Percentiles rank a stretch among this genome's conserved stretches.
phyloP scores from a whole-genome alignment of 2,888 invertebrate species.

The Scaptomyza caliginosa region DNA sequence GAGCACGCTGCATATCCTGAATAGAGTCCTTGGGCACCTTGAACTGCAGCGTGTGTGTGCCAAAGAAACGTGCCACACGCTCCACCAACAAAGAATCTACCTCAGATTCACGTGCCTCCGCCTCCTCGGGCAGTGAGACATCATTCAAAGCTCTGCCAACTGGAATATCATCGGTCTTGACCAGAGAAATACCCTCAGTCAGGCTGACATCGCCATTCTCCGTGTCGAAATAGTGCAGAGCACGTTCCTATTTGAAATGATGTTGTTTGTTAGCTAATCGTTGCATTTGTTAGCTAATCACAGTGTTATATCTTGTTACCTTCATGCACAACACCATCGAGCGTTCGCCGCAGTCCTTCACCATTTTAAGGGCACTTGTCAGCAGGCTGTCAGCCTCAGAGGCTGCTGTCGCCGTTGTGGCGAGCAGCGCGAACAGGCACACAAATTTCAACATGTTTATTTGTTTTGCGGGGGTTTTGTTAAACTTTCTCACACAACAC shows the following conservation, averaged over 20 bases:
- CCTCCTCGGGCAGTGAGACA: conserved; percentile 89
- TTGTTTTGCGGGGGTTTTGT: not conserved
- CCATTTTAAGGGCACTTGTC: conserved; percentile 88
- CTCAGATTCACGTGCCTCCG: conserved; percentile 89
- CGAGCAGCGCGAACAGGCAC: conserved; percentile 84
- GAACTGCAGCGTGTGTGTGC: conserved; percentile 91
- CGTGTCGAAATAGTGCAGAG: conserved; percentile 88
- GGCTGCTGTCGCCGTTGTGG: conserved; percentile 84
- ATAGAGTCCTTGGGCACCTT: conserved; percentile 91
- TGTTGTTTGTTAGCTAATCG: not conserved
- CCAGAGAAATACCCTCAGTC: conserved; percentile 87
- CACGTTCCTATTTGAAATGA: conserved; percentile 86
- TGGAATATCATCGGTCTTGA: conserved; percentile 86
- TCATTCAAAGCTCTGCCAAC: conserved; percentile 86
- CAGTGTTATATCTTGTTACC: conserved; percentile 84
- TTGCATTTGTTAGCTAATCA: conserved; percentile 17
- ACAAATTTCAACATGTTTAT: conserved; percentile 85
- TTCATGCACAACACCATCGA: conserved; percentile 90
- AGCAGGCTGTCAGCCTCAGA: conserved; percentile 86
- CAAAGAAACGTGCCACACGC: conserved; percentile 90
- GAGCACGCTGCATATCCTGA: conserved; percentile 90
- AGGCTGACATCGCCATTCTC: conserved; percentile 86
- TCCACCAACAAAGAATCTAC: conserved; percentile 90
- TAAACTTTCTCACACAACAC: conserved; percentile 38
- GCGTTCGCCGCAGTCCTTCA: conserved; percentile 89